A percentile compares a stretch with the other conserved stretches of the same genome.
These are phyloP conservation scores for Phataginus tricuspis DNA, from an alignment of 2,797 vertebrate species.

Conservation along the genomic window DNA sequence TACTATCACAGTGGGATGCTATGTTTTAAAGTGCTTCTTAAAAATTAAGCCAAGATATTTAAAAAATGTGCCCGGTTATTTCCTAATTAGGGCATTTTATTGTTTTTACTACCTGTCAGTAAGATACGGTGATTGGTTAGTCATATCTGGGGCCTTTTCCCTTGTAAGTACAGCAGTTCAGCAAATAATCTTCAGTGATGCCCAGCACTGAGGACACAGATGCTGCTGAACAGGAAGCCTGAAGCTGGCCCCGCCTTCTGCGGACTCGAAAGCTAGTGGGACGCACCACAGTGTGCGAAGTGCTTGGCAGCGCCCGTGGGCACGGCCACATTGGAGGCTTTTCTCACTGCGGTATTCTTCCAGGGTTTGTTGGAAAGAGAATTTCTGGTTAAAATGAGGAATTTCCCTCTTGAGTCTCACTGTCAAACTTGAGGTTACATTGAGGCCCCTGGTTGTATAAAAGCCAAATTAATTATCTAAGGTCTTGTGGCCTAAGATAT, in stretches of 20 bases:
- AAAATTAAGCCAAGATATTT: not conserved
- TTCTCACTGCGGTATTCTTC: not conserved
- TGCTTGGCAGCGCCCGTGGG: not conserved
- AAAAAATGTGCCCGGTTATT: not conserved
- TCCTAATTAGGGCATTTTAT: not conserved
- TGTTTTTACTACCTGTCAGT: not conserved
- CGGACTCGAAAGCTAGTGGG: not conserved
- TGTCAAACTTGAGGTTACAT: not conserved
- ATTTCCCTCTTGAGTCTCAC: not conserved
- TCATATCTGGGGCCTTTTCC: not conserved
- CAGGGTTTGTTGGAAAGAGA: not conserved
- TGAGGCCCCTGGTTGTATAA: not conserved
- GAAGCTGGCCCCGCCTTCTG: not conserved
- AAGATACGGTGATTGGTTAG: not conserved
- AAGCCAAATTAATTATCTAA: not conserved
- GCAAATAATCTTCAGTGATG: not conserved
- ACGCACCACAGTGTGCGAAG: not conserved
- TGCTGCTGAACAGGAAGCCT: not conserved
- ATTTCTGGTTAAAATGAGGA: not conserved
- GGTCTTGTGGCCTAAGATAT: not conserved
- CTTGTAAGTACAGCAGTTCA: not conserved
- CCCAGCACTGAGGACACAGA: not conserved
- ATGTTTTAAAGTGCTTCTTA: not conserved
- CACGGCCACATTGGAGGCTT: rapidly evolving
- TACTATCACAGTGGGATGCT: not conserved